These are phyloP conservation scores for Ptychodera flava DNA, from an alignment of 35 echinoderm and acorn worm species.

Conservation along the genomic window DNA sequence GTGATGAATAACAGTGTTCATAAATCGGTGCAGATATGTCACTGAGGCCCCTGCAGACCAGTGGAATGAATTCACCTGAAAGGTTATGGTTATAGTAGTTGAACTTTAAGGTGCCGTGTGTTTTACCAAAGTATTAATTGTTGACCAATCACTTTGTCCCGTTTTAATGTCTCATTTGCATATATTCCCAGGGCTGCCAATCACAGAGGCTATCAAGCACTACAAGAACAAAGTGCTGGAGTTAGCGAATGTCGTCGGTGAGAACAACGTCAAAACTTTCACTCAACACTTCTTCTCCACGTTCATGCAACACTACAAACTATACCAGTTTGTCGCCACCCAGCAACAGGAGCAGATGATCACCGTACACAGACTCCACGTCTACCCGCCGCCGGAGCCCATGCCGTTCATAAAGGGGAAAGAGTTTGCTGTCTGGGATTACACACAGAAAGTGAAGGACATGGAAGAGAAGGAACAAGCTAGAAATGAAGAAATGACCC, in stretches of 20 bases:
- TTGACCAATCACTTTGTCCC: too few relatives aligned
- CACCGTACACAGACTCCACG: constrained; percentile 24
- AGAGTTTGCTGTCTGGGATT: constrained; percentile 50
- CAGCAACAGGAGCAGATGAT: constrained; percentile 45
- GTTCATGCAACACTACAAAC: constrained; percentile 72
- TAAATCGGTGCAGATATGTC: too few relatives aligned
- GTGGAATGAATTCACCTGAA: too few relatives aligned
- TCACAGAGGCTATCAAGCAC: constrained; percentile 45
- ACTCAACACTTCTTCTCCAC: constrained; percentile 76
- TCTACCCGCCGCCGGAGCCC: constrained; percentile 45
- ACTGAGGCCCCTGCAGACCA: too few relatives aligned
- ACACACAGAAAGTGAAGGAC: constrained; percentile 45
- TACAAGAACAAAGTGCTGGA: constrained; percentile 42
- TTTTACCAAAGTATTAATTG: too few relatives aligned
- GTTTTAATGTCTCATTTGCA: too few relatives aligned
- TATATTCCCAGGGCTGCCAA: constrained; percentile 55
- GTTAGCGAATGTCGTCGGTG: constrained; percentile 21
- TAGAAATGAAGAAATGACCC: constrained; percentile 27
- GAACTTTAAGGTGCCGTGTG: too few relatives aligned
- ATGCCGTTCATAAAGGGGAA: constrained; percentile 47
- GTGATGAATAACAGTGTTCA: background rate
- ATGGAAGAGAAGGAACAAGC: constrained; percentile 45
- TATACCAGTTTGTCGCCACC: constrained; percentile 91
- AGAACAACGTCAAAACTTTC: constrained; percentile 55
- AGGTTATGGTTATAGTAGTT: too few relatives aligned